Evolutionary conservation across 1,140 invertebrate genomes (phyloP), one percentile per base, ranked within the genome.

Genomic region (Acarapis woodi): DNA sequence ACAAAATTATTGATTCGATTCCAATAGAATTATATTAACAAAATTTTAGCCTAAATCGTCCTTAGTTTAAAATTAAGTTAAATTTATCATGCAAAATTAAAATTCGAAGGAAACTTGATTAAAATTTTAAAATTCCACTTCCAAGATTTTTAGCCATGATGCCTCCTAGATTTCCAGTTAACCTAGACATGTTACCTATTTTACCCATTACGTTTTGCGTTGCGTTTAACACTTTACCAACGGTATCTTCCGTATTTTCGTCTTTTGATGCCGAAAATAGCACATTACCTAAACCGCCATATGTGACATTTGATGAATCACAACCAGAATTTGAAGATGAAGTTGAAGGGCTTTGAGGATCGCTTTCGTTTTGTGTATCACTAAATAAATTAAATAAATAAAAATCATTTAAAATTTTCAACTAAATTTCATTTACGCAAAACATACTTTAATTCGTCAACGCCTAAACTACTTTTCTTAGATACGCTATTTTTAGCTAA

Each of bases 391-490:
- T 26, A 18, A 25, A 4, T 12, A 37, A 26, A 25, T 14, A 2
- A 4, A 3, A 25, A 3, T 16, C 14, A 14, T 3, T 3, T 26
- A 16, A 8, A 2, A 16, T 4, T 18, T n/a, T n/a, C 32, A 20
- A 23, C 20, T 41, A 39, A 33, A 25, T 25, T 10, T 28, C 18
- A 34, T 39, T 38, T 12, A 37, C 44, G 10, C 35, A 38, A 20
- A 41, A 35, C 24, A 40, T 6, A 19, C 30, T 20, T 38, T 40
- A 22, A 29, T 26, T 37, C 10, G 40, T 38, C n/a, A 35, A 37
- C 14, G 78, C 83, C 31, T 79, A 83, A 32, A 83, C 82, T 61
- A 93, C 83, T 59, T n/a, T n/a, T n/a, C n/a, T n/a, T n/a, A n/a
- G n/a, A n/a, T n/a, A n/a, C n/a, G n/a, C n/a, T n/a, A n/a, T n/a